A percentile compares a stretch with the other conserved stretches of the same genome.
These are phyloP conservation scores for Steinernema carpocapsae DNA, from an alignment of 2,888 invertebrate genomes.

Conservation along the genomic window DNA sequence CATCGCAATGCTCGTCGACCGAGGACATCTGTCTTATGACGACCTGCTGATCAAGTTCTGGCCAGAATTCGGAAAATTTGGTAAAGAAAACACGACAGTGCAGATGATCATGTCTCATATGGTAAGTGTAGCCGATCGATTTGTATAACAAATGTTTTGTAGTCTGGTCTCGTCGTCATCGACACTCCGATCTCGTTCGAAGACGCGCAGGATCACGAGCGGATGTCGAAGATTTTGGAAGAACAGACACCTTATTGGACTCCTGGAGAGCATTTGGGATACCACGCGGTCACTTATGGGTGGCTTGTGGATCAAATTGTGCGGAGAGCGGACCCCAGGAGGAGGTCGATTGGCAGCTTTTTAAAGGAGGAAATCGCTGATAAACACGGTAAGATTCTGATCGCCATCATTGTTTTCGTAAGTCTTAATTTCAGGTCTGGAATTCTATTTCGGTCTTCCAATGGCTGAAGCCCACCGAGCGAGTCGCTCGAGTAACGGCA, in stretches of 20 bases:
- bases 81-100: constrained; percentile 69
- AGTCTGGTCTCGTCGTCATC: constrained; percentile 68
- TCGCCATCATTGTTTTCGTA: neutral
- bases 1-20: constrained; percentile 68
- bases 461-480: constrained; percentile 48
- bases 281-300: constrained; percentile 69
- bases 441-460: constrained; percentile 58
- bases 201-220: constrained; percentile 60
- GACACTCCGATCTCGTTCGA: constrained; percentile 57
- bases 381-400: constrained; percentile 21
- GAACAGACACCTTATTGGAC: constrained; percentile 51
- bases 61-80: constrained; percentile 69
- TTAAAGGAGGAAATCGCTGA: constrained; percentile 58
- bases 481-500: constrained; percentile 53
- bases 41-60: constrained; percentile 67
- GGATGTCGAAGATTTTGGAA: constrained; percentile 64
- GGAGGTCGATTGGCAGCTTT: constrained; percentile 65
- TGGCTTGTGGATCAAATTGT: constrained; percentile 69
- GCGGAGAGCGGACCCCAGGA: constrained; percentile 67
- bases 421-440: constrained; percentile 38
- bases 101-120: constrained; percentile 56
- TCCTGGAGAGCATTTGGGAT: constrained; percentile 58
- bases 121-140: too few relatives aligned
- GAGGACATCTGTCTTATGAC: constrained; percentile 67
- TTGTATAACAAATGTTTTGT: constrained; percentile 9